Base-by-base conservation (phyloP, 2,113 vertebrate genomes). In the Acrocephalus kingi region DNA sequence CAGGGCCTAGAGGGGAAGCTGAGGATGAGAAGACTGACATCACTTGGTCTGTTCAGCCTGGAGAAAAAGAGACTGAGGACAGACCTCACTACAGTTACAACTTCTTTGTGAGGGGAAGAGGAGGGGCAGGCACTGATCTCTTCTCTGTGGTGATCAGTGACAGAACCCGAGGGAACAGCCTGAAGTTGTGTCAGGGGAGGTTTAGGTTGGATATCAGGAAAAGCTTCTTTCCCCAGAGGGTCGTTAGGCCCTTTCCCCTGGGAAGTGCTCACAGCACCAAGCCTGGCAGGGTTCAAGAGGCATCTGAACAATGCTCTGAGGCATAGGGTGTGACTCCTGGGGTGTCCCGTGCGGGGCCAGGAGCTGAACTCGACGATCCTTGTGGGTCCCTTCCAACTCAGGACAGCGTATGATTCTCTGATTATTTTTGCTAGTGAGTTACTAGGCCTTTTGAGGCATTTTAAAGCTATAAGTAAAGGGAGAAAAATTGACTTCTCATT, bases 401-500 rank as follows among this genome's bases (percentile, higher is more conserved):
- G 20, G 30, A 48, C 17, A 48, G 71, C 10, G 39, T 22, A 15
- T 48, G n/a, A 83, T 41, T 43, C 41, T 48, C 7, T 11, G 20
- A 37, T 35, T 87, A 45, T 27, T 74, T 73, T 55, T 59, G 15
- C 55, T 48, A 59, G 61, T 35, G 22, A 91, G 43, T 35, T 68
- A 92, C 52, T 16, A 82, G n/a, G 76, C n/a, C 20, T 81, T 87
- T 48, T 56, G 43, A 71, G 73, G 56, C 55, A 90, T 63, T 86
- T 89, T 41, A 84, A 52, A 92, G 64, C 15, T 59, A 16, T 21
- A 55, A 59, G 48, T 77, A 58, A 80, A 92, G 68, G 51, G 52
- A 94, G 41, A 94, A 95, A 73, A 41, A 68, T 54, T 87, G 61
- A 89, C 62, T 94, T 91, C 22, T 87, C 28, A 41, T 89, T 96